Percentiles rank a stretch among this genome's conserved stretches.
Evolutionary conservation across 2,888 invertebrate species (phyloP).

Genomic region (Isotomurus palustris): DNA sequence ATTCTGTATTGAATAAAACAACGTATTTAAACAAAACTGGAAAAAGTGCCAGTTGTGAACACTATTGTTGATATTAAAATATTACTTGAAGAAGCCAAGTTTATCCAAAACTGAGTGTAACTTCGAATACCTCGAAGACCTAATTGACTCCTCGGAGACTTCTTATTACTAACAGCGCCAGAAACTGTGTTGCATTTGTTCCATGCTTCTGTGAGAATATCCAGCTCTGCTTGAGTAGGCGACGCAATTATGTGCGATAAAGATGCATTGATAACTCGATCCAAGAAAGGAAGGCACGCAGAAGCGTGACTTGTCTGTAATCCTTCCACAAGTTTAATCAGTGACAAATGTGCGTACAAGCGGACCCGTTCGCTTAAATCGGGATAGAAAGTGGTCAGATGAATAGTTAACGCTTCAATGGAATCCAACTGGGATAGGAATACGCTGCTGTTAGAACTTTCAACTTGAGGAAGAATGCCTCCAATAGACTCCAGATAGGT

Average conservation of each 20-base stretch:
- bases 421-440: constrained; percentile 14
- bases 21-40: not conserved
- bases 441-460: constrained; percentile 12
- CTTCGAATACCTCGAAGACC: constrained; percentile 17
- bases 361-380: constrained; percentile 30
- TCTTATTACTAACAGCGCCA: constrained; percentile 11
- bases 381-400: constrained; percentile 34
- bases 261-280: constrained; percentile 38
- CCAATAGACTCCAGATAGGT: constrained; percentile 39
- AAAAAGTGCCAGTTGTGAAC: not conserved
- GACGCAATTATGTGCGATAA: constrained; percentile 37
- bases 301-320: constrained; percentile 23
- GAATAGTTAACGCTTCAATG: constrained; percentile 28
- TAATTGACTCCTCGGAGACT: constrained; percentile 12
- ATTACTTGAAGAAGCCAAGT: not conserved
- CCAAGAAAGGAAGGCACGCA: constrained; percentile 28
- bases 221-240: constrained; percentile 38
- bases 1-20: not conserved
- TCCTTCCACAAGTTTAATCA: constrained; percentile 28
- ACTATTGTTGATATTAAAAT: not conserved
- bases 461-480: constrained; percentile 25
- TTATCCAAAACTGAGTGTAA: constrained; percentile 22
- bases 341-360: constrained; percentile 22
- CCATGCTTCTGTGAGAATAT: constrained; percentile 36
- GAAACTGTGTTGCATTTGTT: constrained; percentile 19